Conservation (phyloP, 2,797 vertebrate genomes). For the Lophius americanus region DNA sequence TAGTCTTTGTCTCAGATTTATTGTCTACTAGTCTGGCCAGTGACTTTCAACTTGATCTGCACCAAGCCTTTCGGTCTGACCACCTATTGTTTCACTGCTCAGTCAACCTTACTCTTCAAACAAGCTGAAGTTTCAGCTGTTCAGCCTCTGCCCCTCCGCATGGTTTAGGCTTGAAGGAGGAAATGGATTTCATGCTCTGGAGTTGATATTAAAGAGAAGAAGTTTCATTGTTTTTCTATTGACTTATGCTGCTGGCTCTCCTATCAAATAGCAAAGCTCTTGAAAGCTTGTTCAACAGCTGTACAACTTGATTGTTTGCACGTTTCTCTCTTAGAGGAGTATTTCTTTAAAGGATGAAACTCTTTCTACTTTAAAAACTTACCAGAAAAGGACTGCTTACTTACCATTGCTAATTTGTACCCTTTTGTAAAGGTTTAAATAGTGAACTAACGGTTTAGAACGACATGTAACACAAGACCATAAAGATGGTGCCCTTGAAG, state of each 20-base stretch:
- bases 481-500: not conserved
- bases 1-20: constrained; percentile 55
- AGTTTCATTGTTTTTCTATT: constrained; percentile 9
- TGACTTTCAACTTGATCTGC: constrained; percentile 69
- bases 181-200: constrained; percentile 38
- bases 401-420: too few relatives aligned
- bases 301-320: too few relatives aligned
- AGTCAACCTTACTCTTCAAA: constrained; percentile 52
- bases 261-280: not conserved
- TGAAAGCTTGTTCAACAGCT: too few relatives aligned
- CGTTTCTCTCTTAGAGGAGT: too few relatives aligned
- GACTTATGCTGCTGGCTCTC: constrained; percentile 19
- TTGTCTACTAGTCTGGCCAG: constrained; percentile 26
- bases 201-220: constrained; percentile 28
- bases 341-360: too few relatives aligned
- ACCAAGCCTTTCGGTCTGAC: constrained; percentile 43
- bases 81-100: constrained; percentile 68
- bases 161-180: constrained; percentile 43
- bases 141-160: constrained; percentile 14
- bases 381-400: too few relatives aligned
- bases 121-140: constrained; percentile 64
- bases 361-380: too few relatives aligned
- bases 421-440: not conserved
- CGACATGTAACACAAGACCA: not conserved
- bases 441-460: not conserved